phyloP scores from a whole-genome alignment of 2,888 invertebrate species.

The Pemphredon lugubris region DNA sequence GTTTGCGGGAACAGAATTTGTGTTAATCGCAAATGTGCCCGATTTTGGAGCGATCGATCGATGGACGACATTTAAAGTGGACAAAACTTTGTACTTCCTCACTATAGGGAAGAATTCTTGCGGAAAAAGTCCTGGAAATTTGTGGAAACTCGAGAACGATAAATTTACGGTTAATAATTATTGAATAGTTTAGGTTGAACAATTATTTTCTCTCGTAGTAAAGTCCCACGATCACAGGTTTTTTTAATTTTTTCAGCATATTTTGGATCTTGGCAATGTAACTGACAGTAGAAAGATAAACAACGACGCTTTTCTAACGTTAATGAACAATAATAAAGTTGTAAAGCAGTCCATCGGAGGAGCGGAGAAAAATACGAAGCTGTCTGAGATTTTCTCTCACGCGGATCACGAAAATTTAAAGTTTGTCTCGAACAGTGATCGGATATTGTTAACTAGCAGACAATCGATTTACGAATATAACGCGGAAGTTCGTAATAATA shows the following conservation, averaged over 20 bases:
- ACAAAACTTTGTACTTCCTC: constrained; percentile 77
- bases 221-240: not conserved
- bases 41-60: constrained; percentile 82
- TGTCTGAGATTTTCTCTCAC: not conserved
- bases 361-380: not conserved
- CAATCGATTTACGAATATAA: constrained; percentile 46
- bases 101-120: constrained; percentile 73
- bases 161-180: constrained; percentile 75
- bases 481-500: constrained; percentile 4
- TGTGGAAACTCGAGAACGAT: constrained; percentile 79
- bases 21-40: constrained; percentile 66
- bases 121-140: constrained; percentile 74
- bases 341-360: constrained; percentile 50
- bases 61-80: constrained; percentile 77
- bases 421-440: constrained; percentile 50
- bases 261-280: constrained; percentile 65
- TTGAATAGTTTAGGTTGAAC: not conserved
- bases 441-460: constrained; percentile 44
- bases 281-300: constrained; percentile 55
- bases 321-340: constrained; percentile 43
- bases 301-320: constrained; percentile 54
- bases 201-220: not conserved
- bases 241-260: constrained; percentile 53
- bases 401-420: constrained; percentile 32
- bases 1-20: constrained; percentile 78